Percentiles rank a stretch among this genome's conserved stretches.
phyloP scores from a whole-genome alignment of 2,113 vertebrate genomes.

The Tichodroma muraria region DNA sequence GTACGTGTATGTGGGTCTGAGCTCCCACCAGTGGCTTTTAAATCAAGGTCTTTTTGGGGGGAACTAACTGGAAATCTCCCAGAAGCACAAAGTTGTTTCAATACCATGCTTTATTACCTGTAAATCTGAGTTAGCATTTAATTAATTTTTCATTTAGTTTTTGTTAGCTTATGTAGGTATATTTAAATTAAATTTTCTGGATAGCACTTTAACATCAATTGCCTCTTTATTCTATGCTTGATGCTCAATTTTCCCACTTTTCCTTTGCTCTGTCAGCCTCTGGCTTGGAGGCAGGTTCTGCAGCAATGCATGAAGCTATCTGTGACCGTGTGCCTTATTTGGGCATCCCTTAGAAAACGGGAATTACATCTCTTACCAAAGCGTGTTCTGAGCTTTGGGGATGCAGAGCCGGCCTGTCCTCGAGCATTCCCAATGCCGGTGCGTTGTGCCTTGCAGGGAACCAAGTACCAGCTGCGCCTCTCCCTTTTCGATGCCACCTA shows the following conservation, averaged over 20 bases:
- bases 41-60: background rate
- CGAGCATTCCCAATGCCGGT: accelerated
- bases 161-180: background rate
- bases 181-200: background rate
- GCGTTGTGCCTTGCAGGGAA: background rate
- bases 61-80: accelerated
- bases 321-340: accelerated
- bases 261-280: background rate
- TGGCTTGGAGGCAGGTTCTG: background rate
- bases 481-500: constrained; percentile 83
- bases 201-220: background rate
- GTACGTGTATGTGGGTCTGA: accelerated
- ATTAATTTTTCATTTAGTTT: background rate
- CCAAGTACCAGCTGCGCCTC: constrained; percentile 76
- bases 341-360: accelerated
- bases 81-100: accelerated
- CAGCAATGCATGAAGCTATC: accelerated
- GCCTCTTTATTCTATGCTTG: background rate
- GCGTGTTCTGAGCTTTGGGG: background rate
- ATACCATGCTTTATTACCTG: accelerated
- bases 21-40: accelerated
- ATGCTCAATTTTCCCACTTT: background rate
- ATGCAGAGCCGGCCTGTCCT: background rate
- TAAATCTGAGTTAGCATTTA: background rate
- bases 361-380: no score